Conservation (phyloP, 2,797 vertebrate genomes). For the Argyrosomus regius region DNA sequence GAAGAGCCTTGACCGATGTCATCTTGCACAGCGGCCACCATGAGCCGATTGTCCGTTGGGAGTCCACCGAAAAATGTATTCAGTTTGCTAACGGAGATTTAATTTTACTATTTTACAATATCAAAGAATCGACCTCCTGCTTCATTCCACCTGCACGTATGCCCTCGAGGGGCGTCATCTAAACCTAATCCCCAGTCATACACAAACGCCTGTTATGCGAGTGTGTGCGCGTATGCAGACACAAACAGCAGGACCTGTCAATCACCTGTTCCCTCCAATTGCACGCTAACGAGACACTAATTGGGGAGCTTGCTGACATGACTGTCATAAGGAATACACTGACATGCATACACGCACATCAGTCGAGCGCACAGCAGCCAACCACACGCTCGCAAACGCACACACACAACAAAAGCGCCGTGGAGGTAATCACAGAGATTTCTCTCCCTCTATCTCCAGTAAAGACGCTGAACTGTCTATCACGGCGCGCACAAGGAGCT, state of each 20-base stretch:
- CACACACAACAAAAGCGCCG: constrained; percentile 54
- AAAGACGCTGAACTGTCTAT: constrained; percentile 69
- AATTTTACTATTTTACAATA: neutral
- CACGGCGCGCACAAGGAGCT: constrained; percentile 53
- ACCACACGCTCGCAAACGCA: neutral
- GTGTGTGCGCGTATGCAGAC: constrained; percentile 24
- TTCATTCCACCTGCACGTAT: constrained; percentile 27
- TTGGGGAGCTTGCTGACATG: constrained; percentile 77
- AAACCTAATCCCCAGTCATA: constrained; percentile 46
- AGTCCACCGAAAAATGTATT: constrained; percentile 2
- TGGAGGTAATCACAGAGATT: constrained; percentile 64
- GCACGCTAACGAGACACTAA: constrained; percentile 77
- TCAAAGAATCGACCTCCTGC: constrained; percentile 23
- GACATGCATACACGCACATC: constrained; percentile 31
- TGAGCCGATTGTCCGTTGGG: neutral
- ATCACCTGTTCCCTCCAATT: constrained; percentile 70
- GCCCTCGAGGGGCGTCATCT: constrained; percentile 26
- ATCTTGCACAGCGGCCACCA: neutral
- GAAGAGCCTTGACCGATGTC: neutral
- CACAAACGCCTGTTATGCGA: constrained; percentile 34
- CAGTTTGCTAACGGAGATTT: constrained; percentile 16
- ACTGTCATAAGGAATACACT: constrained; percentile 64
- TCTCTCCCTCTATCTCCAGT: constrained; percentile 52
- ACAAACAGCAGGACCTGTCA: constrained; percentile 71
- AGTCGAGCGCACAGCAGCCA: constrained; percentile 25